phyloP scores from a whole-genome alignment of 2,888 invertebrate species.

The Crepidodera aurea region DNA sequence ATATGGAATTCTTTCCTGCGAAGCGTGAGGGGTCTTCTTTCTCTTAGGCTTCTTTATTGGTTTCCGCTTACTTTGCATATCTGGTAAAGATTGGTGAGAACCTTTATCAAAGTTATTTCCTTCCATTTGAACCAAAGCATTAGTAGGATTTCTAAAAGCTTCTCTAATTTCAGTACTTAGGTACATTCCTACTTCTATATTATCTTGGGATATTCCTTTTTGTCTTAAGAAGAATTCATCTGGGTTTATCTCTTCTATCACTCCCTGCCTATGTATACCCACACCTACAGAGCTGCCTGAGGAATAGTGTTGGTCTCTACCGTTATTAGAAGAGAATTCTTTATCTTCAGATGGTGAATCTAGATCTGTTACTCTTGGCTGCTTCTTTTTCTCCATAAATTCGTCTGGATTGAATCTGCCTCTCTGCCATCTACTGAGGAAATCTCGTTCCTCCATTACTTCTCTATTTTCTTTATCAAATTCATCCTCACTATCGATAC shows the following conservation, averaged over 20 bases:
- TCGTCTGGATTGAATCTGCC: conserved; percentile 55
- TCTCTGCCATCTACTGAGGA: conserved; percentile 56
- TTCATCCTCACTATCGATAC: conserved; percentile 61
- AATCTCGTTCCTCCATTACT: conserved; percentile 61
- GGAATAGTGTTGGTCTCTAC: conserved; percentile 65
- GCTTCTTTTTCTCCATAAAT: conserved; percentile 15
- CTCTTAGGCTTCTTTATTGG: conserved; percentile 59
- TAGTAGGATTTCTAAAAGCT: conserved; percentile 73
- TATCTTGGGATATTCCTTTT: conserved; percentile 83
- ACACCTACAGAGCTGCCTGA: conserved; percentile 68
- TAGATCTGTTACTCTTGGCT: conserved; percentile 50
- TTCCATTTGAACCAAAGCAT: conserved; percentile 70
- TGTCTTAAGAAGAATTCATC: conserved; percentile 87
- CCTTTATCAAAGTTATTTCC: conserved; percentile 54
- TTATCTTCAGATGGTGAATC: conserved; percentile 47
- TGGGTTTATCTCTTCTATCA: conserved; percentile 85
- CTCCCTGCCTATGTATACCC: conserved; percentile 67
- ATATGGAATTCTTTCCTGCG: conserved; percentile 54
- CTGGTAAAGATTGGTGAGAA: conserved; percentile 56
- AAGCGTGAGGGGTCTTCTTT: conserved; percentile 60
- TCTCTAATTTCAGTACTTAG: conserved; percentile 82
- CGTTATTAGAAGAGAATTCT: conserved; percentile 31
- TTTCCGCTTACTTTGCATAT: conserved; percentile 64
- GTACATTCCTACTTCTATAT: conserved; percentile 80
- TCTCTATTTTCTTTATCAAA: conserved; percentile 66